These are phyloP conservation scores for Alligator sinensis DNA, from an alignment of 2,113 vertebrate species.

Conservation along the genomic window DNA sequence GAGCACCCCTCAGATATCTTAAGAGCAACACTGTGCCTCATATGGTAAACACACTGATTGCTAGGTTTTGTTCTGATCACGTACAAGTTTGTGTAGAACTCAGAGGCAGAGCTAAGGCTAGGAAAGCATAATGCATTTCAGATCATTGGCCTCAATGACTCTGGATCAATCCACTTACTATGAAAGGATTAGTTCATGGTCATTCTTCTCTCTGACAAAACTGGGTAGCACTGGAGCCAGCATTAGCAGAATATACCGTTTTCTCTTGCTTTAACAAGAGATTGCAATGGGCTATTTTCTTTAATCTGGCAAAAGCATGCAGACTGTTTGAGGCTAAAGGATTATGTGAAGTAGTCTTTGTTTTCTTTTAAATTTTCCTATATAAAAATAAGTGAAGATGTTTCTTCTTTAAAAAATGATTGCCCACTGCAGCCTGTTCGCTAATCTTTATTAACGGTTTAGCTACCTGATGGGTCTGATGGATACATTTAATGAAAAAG, in stretches of 20 bases:
- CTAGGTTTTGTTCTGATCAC: background rate
- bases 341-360: background rate
- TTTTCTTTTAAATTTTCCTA: background rate
- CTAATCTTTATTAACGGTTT: constrained; percentile 49
- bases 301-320: background rate
- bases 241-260: background rate
- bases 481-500: constrained; percentile 84
- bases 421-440: background rate
- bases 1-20: background rate
- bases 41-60: background rate
- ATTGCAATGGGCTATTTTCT: background rate
- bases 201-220: background rate
- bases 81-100: background rate
- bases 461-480: constrained; percentile 83
- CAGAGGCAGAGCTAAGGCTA: background rate
- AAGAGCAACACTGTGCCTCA: rapidly evolving
- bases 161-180: background rate
- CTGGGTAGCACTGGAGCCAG: background rate
- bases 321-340: background rate
- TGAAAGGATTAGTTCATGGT: too few relatives aligned
- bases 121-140: rapidly evolving
- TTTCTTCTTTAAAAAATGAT: constrained; percentile 4
- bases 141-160: background rate
- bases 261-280: background rate
- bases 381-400: background rate